Evolutionary conservation across 1,140 invertebrate genomes (phyloP).

Genomic region (Tetranychus cinnabarinus): DNA sequence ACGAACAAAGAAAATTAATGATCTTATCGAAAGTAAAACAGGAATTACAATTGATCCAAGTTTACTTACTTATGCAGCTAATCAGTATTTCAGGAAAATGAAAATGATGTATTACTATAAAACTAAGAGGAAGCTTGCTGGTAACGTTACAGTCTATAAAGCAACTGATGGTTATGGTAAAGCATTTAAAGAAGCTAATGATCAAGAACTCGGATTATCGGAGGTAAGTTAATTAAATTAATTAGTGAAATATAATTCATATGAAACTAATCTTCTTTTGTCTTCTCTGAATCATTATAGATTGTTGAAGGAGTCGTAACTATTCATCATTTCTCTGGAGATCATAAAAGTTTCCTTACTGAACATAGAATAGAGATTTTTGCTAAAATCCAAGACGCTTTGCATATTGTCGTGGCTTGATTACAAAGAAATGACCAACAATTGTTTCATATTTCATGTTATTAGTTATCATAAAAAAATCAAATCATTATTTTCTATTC

Average conservation of each 20-base stretch:
- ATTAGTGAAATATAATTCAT: neutral
- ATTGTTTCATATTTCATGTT: too few relatives aligned
- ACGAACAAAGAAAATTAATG: conserved; percentile 18
- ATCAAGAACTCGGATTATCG: neutral
- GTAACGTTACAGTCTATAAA: conserved; percentile 47
- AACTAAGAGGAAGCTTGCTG: conserved; percentile 35
- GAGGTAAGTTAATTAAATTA: neutral
- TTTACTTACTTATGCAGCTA: conserved; percentile 36
- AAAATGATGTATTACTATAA: conserved; percentile 41
- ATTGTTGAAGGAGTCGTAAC: neutral
- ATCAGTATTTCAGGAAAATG: conserved; percentile 49
- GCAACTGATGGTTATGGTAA: conserved; percentile 26
- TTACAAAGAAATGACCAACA: neutral
- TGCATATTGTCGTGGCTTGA: neutral
- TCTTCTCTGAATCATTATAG: neutral
- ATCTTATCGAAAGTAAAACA: conserved; percentile 19
- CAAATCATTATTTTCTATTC: too few relatives aligned
- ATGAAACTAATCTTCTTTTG: neutral
- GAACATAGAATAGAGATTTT: neutral
- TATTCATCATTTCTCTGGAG: neutral
- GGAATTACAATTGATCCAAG: conserved; percentile 16
- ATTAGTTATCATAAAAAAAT: too few relatives aligned
- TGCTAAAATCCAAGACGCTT: neutral
- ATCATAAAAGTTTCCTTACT: neutral
- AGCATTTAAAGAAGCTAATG: neutral